Conservation (phyloP, 2,888 invertebrate species). For the Calephelis perditalis region DNA sequence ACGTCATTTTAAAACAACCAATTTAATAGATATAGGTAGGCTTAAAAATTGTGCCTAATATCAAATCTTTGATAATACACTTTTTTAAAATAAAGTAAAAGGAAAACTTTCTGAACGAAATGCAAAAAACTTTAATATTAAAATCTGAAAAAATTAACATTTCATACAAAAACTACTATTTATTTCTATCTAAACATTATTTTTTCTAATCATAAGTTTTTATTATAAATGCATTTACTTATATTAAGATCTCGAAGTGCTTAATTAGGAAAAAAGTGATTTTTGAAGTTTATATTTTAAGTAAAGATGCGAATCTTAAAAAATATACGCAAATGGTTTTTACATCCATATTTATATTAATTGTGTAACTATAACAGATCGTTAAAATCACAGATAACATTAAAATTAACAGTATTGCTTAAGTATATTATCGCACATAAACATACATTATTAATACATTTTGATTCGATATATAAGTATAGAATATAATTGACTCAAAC, state of each 20-base stretch:
- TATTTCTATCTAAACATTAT: conserved; percentile 1
- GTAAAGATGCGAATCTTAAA: background rate
- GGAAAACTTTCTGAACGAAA: conserved; percentile 20
- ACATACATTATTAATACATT: background rate
- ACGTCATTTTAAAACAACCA: too few relatives aligned
- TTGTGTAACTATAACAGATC: conserved; percentile 1
- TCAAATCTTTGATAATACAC: too few relatives aligned
- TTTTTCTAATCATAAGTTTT: conserved; percentile 8
- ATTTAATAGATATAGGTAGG: too few relatives aligned
- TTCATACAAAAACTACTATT: conserved; percentile 18
- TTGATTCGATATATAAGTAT: background rate
- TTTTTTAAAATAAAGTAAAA: too few relatives aligned
- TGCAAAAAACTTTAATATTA: conserved; percentile 29
- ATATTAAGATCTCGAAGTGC: conserved; percentile 5
- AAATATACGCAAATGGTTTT: background rate
- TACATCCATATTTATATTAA: background rate
- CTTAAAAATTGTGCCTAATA: too few relatives aligned
- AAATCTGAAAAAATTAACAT: conserved; percentile 15
- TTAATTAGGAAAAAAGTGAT: conserved; percentile 7
- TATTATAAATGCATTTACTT: conserved; percentile 7
- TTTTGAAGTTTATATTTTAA: background rate
- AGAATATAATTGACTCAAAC: conserved; percentile 1
- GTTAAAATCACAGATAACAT: conserved; percentile 7
- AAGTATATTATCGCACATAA: background rate
- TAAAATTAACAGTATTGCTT: conserved; percentile 8